Evolutionary conservation across 2,888 invertebrate species (phyloP), one percentile per base, ranked within the genome.

Genomic region (Ennomos erosarius): DNA sequence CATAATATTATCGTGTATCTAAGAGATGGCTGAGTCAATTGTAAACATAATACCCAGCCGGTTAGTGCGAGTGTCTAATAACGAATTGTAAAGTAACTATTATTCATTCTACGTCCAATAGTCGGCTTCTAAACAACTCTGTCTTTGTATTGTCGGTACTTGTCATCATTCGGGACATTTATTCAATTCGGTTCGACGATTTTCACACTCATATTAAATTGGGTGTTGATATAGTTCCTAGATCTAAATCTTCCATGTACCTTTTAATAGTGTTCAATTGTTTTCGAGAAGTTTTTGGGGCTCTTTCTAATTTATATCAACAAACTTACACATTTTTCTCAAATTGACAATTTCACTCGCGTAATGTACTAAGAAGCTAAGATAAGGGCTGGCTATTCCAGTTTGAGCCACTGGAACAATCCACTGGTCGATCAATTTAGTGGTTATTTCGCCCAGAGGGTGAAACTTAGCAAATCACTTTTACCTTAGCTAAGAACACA

Each of bases 1-100:
- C 68, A 68, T 72, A 68, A 71, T 72, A 26, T 26, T 26, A 26
- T 67, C 48, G 50, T 69, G 52, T 67, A 53, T 66, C 47, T 62
- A 49, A 65, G 62, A 64, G 59, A 60, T 65, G 62, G 67, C 53
- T 42, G 60, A 67, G 56, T 62, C 59, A 52, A 68, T 62, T 67
- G 67, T 71, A 67, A 70, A 69, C 66, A 73, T 47, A 62, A 45
- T 55, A 62, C 36, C 33, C 11, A 37, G 26, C 44, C 47, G 51
- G 50, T 42, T 51, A 42, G 46, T 44, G 47, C 26, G 56, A 35
- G 51, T 45, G 49, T 55, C 16, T 58, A 47, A 13, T 16, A 12
- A 39, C 12, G 39, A 11, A 36, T 36, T 11, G 40, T 39, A 26
- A 26, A 26, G 26, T 4, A 26, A 4, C 26, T 26, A 26, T 26